phyloP scores from a whole-genome alignment of 2,113 vertebrate genomes.

The Oreotrochilus melanogaster region DNA sequence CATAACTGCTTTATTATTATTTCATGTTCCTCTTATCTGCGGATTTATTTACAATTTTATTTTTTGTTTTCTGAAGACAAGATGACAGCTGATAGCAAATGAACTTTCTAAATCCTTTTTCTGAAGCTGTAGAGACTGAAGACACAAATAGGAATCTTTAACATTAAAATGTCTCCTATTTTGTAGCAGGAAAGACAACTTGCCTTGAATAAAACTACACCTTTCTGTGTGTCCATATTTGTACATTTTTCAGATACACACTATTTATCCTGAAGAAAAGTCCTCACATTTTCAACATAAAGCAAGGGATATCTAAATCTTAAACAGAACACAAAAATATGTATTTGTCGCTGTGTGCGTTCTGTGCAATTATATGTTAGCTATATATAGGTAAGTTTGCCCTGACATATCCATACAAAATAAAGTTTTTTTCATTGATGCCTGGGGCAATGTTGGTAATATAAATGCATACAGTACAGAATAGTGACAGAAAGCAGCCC shows the following conservation, averaged over 20 bases:
- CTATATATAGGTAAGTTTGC: background rate
- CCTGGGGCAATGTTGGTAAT: background rate
- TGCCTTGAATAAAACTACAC: slow-evolving; percentile 3
- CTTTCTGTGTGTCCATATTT: background rate
- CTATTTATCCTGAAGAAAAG: background rate
- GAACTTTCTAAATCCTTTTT: slow-evolving; percentile 21
- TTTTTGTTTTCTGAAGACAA: slow-evolving; percentile 3
- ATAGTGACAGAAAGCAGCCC: background rate
- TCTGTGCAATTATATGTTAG: background rate
- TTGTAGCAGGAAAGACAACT: background rate
- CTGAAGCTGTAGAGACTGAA: background rate
- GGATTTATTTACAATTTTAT: slow-evolving; percentile 50
- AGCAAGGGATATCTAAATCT: background rate
- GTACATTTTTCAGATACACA: background rate
- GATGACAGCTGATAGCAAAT: slow-evolving; percentile 17
- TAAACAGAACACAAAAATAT: background rate
- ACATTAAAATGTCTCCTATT: background rate
- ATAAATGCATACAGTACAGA: background rate
- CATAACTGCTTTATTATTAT: background rate
- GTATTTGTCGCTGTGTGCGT: background rate
- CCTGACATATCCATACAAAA: background rate
- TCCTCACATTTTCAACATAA: slow-evolving; percentile 7
- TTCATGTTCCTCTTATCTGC: slow-evolving; percentile 41
- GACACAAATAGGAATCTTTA: background rate
- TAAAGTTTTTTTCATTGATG: background rate